Evolutionary conservation across 2,113 vertebrate species (phyloP).

Genomic region (Colius striatus): DNA sequence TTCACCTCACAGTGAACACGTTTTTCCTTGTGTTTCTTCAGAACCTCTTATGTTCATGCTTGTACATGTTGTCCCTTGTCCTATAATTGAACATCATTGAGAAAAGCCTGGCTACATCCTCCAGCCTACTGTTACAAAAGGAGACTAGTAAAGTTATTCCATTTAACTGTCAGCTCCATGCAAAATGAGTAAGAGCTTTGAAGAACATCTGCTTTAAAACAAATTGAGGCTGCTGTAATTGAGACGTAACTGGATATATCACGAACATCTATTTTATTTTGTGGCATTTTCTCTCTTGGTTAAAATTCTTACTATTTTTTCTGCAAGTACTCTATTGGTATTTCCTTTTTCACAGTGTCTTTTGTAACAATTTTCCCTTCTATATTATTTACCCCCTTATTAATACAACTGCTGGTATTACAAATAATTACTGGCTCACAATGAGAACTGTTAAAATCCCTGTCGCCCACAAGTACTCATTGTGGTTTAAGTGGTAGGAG

Average conservation of each 20-base stretch:
- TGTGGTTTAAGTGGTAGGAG: conserved; percentile 25
- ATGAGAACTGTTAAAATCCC: not conserved
- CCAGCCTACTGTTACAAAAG: not conserved
- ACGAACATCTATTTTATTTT: not conserved
- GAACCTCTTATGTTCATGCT: too few relatives aligned
- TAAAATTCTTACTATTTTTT: not conserved
- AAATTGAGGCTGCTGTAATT: not conserved
- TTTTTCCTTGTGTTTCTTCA: too few relatives aligned
- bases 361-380: not conserved
- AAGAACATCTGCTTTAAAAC: not conserved
- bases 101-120: too few relatives aligned
- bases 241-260: not conserved
- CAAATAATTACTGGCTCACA: not conserved
- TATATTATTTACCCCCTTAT: not conserved
- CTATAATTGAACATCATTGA: too few relatives aligned
- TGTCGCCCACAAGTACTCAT: not conserved
- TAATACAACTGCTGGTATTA: not conserved
- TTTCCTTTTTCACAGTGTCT: not conserved
- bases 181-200: not conserved
- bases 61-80: too few relatives aligned
- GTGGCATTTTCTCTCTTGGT: not conserved
- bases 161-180: not conserved
- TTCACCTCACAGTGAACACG: too few relatives aligned
- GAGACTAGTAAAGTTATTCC: not conserved
- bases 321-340: not conserved